Evolutionary conservation across 2,888 invertebrate genomes (phyloP).

Genomic region (Drosophila hawaiiensis): DNA sequence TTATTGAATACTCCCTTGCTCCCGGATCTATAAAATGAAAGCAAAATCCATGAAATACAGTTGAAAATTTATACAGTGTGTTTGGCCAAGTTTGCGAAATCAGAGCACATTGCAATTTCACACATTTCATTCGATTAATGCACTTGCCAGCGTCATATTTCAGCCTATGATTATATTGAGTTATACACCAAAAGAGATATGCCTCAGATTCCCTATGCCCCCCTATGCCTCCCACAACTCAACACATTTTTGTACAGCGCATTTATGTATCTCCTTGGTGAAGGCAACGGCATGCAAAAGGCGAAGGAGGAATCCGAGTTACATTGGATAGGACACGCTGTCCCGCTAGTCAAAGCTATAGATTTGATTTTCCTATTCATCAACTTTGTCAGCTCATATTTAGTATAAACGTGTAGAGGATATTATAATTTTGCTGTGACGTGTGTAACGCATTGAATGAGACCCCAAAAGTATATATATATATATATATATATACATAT

Average conservation of each 20-base stretch:
- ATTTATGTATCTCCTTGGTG: constrained; percentile 2
- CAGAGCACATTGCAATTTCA: constrained; percentile 9
- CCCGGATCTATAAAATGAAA: not conserved
- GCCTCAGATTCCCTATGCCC: constrained; percentile 12
- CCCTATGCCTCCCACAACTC: no score
- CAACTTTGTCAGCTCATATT: constrained; percentile 62
- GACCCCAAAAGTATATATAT: not conserved
- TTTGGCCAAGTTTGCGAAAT: not conserved
- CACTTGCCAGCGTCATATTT: constrained; percentile 3
- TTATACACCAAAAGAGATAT: constrained; percentile 1
- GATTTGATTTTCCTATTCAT: constrained; percentile 53
- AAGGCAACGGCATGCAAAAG: not conserved
- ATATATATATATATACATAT: not conserved
- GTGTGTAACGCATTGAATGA: not conserved
- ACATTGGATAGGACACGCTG: constrained; percentile 15
- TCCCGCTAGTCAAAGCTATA: constrained; percentile 38
- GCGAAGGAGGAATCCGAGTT: not conserved
- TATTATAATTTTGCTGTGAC: not conserved
- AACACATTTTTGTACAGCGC: not conserved
- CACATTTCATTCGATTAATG: constrained; percentile 30
- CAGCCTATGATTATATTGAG: constrained; percentile 12
- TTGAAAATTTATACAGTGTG: not conserved
- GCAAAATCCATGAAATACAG: not conserved
- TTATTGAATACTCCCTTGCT: not conserved
- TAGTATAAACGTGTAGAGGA: not conserved